Percentiles rank a stretch among this genome's conserved stretches.
These are phyloP conservation scores for Muschampia plurimacula DNA, from an alignment of 2,888 invertebrate genomes.

Conservation along the genomic window DNA sequence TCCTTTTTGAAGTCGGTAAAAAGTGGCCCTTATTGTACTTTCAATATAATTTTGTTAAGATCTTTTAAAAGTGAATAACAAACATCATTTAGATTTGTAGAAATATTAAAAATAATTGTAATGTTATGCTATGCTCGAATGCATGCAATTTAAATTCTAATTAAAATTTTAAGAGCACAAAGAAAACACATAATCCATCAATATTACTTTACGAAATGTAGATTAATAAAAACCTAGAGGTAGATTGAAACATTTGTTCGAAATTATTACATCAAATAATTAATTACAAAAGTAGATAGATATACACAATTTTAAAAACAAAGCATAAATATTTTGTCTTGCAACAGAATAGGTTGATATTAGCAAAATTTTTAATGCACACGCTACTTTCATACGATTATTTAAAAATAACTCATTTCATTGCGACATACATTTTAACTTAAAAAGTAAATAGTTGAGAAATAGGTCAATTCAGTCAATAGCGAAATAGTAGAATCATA, in stretches of 20 bases:
- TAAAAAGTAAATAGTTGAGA: slow-evolving; percentile 43
- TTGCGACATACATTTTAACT: slow-evolving; percentile 14
- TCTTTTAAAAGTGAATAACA: slow-evolving; percentile 2
- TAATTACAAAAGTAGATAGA: neutral
- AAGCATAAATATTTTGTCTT: neutral
- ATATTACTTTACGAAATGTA: slow-evolving; percentile 55
- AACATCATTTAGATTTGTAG: neutral
- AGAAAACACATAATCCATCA: neutral
- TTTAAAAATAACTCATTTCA: slow-evolving; percentile 19
- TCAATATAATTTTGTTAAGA: neutral
- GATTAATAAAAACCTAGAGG: slow-evolving; percentile 63
- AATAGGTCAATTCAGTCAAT: slow-evolving; percentile 44
- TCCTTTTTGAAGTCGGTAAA: neutral
- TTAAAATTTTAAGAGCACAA: neutral
- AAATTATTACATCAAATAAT: neutral
- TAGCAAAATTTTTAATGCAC: neutral
- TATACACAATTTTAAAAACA: neutral
- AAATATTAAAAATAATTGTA: neutral
- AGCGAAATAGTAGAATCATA: slow-evolving; percentile 38
- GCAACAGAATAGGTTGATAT: neutral
- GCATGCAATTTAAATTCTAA: neutral
- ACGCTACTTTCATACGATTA: neutral
- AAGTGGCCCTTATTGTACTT: slow-evolving; percentile 2
- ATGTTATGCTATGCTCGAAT: slow-evolving; percentile 6
- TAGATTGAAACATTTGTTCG: slow-evolving; percentile 58